Evolutionary conservation across 2,113 vertebrate genomes (phyloP), one percentile per base, ranked within the genome.

Genomic region (Zapus hudsonius): DNA sequence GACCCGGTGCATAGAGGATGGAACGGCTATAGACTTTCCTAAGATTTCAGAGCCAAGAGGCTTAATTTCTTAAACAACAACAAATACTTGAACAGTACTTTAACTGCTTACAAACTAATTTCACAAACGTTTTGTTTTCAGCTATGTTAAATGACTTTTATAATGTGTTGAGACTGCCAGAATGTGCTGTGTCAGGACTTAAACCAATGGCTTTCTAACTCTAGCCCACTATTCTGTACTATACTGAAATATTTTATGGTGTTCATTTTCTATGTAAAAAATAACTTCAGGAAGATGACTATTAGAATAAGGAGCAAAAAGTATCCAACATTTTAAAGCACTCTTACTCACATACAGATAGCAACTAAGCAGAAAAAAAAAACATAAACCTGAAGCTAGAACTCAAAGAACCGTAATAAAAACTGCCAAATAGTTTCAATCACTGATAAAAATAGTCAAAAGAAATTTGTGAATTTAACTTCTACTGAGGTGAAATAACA

Each of bases 101-200:
- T 80, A 94, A n/a, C 5, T 84, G 79, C 67, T 33, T 33, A 9
- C 40, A 84, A 89, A 38, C 15, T 73, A 75, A 83, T 75, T 86
- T 94, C 69, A 92, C 33, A 79, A 92, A 40, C 70, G 73, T 38
- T 93, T 15, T 66, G 42, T 91, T 64, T 87, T 92, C 19, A 79
- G 40, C 31, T 93, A 73, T 11, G 52, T 76, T 52, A 93, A 73
- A 15, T 86, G 16, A 70, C 31, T 61, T 87, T 15, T 73, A n/a
- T n/a, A 75, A 66, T 55, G 31, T 67, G 33, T 63, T 91, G 81
- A 52, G 6, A 93, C 40, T 87, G 44, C 38, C 36, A 81, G 22
- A 93, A 80, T 25, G 31, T 17, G 11, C 2, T 66, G 12, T 81
- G 27, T 69, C 38, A 80, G 70, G 29, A 91, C 42, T 86, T 78